Evolutionary conservation across 2,113 vertebrate genomes (phyloP).

Genomic region (Phycodurus eques): DNA sequence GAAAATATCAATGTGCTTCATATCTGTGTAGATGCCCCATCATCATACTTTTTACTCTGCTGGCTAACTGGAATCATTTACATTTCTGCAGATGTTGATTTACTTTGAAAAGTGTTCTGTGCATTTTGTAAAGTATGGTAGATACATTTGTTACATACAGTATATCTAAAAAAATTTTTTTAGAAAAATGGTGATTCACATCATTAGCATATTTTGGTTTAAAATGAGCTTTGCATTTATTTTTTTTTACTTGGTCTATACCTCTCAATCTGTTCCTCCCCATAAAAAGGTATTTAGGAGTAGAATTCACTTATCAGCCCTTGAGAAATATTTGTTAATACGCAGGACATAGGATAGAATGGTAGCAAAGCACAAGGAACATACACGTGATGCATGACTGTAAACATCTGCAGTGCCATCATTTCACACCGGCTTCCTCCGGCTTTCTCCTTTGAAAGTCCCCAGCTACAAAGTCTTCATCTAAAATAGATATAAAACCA

Average conservation of each 20-base stretch:
- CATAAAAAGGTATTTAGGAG: slow-evolving; percentile 3
- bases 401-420: not conserved
- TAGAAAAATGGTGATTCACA: too few relatives aligned
- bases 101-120: too few relatives aligned
- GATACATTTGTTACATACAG: too few relatives aligned
- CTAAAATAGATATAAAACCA: slow-evolving; percentile 15
- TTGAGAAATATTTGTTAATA: slow-evolving; percentile 11
- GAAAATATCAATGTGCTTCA: not conserved
- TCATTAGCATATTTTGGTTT: not conserved
- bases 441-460: slow-evolving; percentile 2
- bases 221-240: not conserved
- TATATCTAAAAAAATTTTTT: too few relatives aligned
- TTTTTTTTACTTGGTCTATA: not conserved
- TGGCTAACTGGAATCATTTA: too few relatives aligned
- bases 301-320: slow-evolving; percentile 16
- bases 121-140: too few relatives aligned
- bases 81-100: too few relatives aligned
- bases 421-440: slow-evolving; percentile 1
- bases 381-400: slow-evolving; percentile 1
- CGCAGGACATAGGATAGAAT: not conserved
- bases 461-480: slow-evolving; percentile 10
- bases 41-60: too few relatives aligned
- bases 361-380: not conserved
- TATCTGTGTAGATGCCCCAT: too few relatives aligned
- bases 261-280: not conserved